Percentiles rank a stretch among this genome's conserved stretches.
phyloP scores from a whole-genome alignment of 1,140 invertebrate species.

The Hetaerina americana region DNA sequence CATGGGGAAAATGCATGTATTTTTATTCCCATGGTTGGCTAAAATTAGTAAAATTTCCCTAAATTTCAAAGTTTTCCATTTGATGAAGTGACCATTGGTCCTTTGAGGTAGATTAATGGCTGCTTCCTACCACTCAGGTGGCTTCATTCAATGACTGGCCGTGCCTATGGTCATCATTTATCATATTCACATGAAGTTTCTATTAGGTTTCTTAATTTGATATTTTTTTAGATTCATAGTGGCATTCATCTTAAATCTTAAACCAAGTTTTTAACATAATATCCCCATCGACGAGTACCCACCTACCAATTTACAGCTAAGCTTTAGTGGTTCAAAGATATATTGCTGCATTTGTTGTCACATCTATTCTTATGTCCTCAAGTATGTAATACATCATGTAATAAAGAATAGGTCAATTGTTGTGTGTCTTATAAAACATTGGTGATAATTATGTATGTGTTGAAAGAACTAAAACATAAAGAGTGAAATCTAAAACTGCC shows the following conservation, averaged over 20 bases:
- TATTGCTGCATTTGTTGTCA: neutral
- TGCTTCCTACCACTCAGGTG: too few species aligned
- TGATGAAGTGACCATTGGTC: too few species aligned
- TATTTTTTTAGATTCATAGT: neutral
- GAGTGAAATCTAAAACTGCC: neutral
- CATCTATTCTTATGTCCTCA: neutral
- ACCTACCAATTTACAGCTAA: too few species aligned
- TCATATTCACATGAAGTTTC: neutral
- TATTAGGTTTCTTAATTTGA: neutral
- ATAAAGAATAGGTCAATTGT: neutral
- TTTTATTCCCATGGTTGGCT: too few species aligned
- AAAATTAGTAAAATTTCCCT: too few species aligned
- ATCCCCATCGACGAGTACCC: too few species aligned
- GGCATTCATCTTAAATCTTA: neutral
- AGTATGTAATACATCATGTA: neutral
- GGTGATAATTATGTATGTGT: neutral
- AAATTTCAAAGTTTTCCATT: too few species aligned
- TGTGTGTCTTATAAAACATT: neutral
- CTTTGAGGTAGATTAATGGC: too few species aligned
- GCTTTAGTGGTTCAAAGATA: neutral
- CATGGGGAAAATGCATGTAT: too few species aligned
- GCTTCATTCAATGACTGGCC: too few species aligned
- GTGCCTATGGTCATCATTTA: too few species aligned
- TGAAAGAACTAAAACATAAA: neutral
- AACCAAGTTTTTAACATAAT: neutral